A percentile compares a stretch with the other conserved stretches of the same genome.
These are phyloP conservation scores for Hemicrepidius hirtus DNA, from an alignment of 2,888 invertebrate species.

Conservation along the genomic window DNA sequence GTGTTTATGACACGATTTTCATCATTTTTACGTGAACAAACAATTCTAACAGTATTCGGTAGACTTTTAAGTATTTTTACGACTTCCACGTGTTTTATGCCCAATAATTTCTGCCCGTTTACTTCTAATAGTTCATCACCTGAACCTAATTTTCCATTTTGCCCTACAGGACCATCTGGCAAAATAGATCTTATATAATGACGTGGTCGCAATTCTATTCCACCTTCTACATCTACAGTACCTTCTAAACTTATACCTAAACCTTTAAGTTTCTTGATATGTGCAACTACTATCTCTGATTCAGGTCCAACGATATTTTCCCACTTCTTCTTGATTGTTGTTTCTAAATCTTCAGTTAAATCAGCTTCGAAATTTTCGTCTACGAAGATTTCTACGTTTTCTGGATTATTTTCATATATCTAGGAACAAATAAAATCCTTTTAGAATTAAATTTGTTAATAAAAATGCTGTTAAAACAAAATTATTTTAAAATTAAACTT, in stretches of 20 bases:
- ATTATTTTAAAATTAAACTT: no score
- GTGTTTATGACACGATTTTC: slow-evolving; percentile 83
- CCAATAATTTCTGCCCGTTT: slow-evolving; percentile 92
- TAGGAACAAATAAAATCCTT: slow-evolving; percentile 24
- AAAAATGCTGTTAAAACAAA: no score
- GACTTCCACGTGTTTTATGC: slow-evolving; percentile 96
- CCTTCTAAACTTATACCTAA: slow-evolving; percentile 98
- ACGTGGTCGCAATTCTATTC: slow-evolving; percentile 97
- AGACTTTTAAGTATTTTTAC: slow-evolving; percentile 95
- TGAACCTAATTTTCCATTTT: slow-evolving; percentile 90
- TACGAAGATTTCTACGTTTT: slow-evolving; percentile 70
- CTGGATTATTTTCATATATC: slow-evolving; percentile 69
- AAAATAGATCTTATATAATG: slow-evolving; percentile 98
- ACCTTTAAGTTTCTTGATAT: slow-evolving; percentile 93
- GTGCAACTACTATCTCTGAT: slow-evolving; percentile 91
- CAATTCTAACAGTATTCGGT: slow-evolving; percentile 91
- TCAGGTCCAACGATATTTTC: slow-evolving; percentile 86
- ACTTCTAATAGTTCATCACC: slow-evolving; percentile 98
- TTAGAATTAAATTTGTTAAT: no score
- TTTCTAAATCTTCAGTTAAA: slow-evolving; percentile 71
- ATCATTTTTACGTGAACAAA: slow-evolving; percentile 85
- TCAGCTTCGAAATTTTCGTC: slow-evolving; percentile 72
- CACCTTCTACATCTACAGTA: slow-evolving; percentile 98
- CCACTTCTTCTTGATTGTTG: slow-evolving; percentile 87
- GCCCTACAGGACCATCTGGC: slow-evolving; percentile 96